Conservation (phyloP, 1,140 invertebrate genomes). For the Aporrectodea caliginosa region DNA sequence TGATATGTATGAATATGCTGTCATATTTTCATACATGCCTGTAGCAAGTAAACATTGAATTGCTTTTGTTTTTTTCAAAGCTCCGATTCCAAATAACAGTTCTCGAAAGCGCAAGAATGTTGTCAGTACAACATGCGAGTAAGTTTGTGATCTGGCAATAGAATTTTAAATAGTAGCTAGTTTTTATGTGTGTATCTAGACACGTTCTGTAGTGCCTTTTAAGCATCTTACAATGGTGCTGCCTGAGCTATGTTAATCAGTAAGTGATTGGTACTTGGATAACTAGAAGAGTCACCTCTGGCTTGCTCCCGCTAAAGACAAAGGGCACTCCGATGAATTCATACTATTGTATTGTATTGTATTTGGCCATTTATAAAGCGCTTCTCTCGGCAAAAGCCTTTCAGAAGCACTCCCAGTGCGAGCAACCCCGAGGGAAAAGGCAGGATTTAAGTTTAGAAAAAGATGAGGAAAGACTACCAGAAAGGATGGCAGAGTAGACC, state of each 20-base stretch:
- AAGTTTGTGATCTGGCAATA: neutral
- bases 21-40: neutral
- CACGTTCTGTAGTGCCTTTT: neutral
- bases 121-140: conserved; percentile 28
- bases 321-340: neutral
- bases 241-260: neutral
- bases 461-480: no score
- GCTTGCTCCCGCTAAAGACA: neutral
- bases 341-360: no score
- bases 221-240: neutral
- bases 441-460: no score
- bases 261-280: neutral
- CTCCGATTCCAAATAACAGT: conserved; percentile 9
- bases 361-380: no score
- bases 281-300: no score
- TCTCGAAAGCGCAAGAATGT: conserved; percentile 20
- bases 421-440: no score
- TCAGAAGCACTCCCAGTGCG: no score
- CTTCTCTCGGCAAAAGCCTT: no score
- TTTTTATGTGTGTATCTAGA: no score
- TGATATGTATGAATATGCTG: neutral
- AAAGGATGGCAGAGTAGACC: no score
- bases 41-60: neutral
- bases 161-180: neutral
- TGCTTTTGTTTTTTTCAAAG: conserved; percentile 15